Evolutionary conservation across 2,888 invertebrate species (phyloP).

Genomic region (Serripes groenlandicus): DNA sequence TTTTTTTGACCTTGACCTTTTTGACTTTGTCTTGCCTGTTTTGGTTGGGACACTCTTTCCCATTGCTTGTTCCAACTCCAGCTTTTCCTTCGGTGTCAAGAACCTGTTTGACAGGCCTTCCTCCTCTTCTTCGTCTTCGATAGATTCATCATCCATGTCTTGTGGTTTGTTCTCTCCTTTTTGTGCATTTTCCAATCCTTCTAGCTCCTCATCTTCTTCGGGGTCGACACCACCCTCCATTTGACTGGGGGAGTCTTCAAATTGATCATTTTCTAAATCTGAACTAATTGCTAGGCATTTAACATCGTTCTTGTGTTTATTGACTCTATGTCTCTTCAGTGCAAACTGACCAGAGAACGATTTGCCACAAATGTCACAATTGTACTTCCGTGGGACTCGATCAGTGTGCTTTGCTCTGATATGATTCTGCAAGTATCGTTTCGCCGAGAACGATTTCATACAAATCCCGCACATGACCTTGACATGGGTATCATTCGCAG

Average conservation of each 20-base stretch:
- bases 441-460: slow-evolving; percentile 11
- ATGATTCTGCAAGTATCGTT: slow-evolving; percentile 16
- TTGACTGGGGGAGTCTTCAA: background rate
- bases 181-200: background rate
- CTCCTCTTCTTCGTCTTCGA: slow-evolving; percentile 1
- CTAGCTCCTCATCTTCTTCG: background rate
- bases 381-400: background rate
- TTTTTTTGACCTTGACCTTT: background rate
- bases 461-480: slow-evolving; percentile 16
- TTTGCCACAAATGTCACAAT: slow-evolving; percentile 14
- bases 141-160: background rate
- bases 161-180: background rate
- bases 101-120: background rate
- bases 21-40: background rate
- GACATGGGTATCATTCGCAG: slow-evolving; percentile 7
- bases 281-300: background rate
- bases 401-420: slow-evolving; percentile 12
- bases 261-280: background rate
- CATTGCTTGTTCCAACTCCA: background rate
- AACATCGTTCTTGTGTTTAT: slow-evolving; percentile 1
- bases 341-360: slow-evolving; percentile 21
- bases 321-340: slow-evolving; percentile 6
- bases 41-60: background rate
- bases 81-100: background rate
- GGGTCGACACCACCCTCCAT: background rate